These are phyloP conservation scores for Callyntrura guangdongensis DNA, from an alignment of 2,888 invertebrate species.

Conservation along the genomic window DNA sequence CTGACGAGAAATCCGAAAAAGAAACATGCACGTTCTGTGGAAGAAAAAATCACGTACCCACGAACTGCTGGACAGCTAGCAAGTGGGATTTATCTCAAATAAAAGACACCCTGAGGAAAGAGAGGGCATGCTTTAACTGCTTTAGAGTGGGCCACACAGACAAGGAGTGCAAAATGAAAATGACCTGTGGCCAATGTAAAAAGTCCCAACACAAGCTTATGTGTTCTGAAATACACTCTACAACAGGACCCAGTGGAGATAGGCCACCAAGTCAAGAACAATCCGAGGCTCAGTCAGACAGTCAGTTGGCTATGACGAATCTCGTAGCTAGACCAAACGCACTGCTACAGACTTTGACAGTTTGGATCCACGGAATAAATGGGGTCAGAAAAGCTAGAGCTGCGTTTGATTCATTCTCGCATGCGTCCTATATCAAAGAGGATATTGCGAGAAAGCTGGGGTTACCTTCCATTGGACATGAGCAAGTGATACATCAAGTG, in stretches of 20 bases:
- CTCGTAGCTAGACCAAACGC: too few relatives aligned
- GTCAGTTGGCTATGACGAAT: too few relatives aligned
- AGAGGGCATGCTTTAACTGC: neutral
- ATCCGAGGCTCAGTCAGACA: too few relatives aligned
- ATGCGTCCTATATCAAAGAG: conserved; percentile 82
- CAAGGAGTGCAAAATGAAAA: neutral
- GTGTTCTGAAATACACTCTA: too few relatives aligned
- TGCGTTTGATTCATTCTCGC: conserved; percentile 83
- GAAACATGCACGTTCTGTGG: conserved; percentile 1
- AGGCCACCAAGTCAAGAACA: too few relatives aligned
- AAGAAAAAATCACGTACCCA: neutral
- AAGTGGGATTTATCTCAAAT: neutral
- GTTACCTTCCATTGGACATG: conserved; percentile 73
- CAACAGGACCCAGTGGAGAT: too few relatives aligned
- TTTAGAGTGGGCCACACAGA: neutral
- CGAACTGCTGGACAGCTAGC: neutral
- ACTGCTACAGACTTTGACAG: conserved; percentile 82
- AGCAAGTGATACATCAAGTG: conserved; percentile 79
- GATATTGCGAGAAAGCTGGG: conserved; percentile 79
- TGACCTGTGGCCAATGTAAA: neutral
- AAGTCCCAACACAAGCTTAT: neutral
- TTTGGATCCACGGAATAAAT: conserved; percentile 75
- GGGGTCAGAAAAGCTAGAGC: conserved; percentile 73
- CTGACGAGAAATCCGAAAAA: neutral
- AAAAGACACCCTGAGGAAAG: neutral